phyloP scores from a whole-genome alignment of 2,888 invertebrate species.

The Lasiommata megera region DNA sequence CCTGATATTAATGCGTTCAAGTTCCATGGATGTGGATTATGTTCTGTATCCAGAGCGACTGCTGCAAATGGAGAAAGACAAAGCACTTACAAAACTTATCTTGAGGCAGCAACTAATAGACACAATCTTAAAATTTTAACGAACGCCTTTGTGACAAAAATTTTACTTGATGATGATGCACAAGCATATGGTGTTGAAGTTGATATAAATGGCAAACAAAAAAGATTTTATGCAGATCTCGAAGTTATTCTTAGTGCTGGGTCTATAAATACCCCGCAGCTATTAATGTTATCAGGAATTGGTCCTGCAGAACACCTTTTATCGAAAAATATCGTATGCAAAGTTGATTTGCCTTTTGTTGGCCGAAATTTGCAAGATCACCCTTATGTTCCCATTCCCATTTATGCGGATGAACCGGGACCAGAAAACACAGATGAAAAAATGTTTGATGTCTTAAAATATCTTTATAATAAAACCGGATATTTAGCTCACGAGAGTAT shows the following conservation, averaged over 20 bases:
- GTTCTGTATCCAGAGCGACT: slow-evolving; percentile 53
- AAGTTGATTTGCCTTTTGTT: slow-evolving; percentile 65
- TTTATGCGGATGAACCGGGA: slow-evolving; percentile 50
- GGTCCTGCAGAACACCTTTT: slow-evolving; percentile 62
- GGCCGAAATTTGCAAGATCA: slow-evolving; percentile 81
- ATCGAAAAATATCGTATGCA: slow-evolving; percentile 52
- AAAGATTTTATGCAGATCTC: slow-evolving; percentile 45
- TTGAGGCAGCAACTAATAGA: slow-evolving; percentile 46
- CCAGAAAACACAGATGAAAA: slow-evolving; percentile 38
- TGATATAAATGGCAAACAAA: slow-evolving; percentile 39
- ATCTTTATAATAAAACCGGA: slow-evolving; percentile 74
- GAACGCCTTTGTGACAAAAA: slow-evolving; percentile 67
- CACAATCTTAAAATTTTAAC: slow-evolving; percentile 63
- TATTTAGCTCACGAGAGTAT: slow-evolving; percentile 66
- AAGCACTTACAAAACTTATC: slow-evolving; percentile 73
- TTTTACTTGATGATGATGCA: slow-evolving; percentile 61
- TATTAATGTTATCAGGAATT: slow-evolving; percentile 76
- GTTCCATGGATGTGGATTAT: slow-evolving; percentile 49
- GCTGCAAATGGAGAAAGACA: slow-evolving; percentile 67
- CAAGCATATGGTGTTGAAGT: slow-evolving; percentile 61
- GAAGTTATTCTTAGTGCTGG: slow-evolving; percentile 77
- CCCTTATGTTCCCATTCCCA: slow-evolving; percentile 53
- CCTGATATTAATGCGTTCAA: slow-evolving; percentile 61
- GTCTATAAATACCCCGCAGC: slow-evolving; percentile 69
- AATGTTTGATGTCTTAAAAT: slow-evolving; percentile 61